These are phyloP conservation scores for Eulemur rufifrons DNA, from an alignment of 2,113 vertebrate species.

Conservation along the genomic window DNA sequence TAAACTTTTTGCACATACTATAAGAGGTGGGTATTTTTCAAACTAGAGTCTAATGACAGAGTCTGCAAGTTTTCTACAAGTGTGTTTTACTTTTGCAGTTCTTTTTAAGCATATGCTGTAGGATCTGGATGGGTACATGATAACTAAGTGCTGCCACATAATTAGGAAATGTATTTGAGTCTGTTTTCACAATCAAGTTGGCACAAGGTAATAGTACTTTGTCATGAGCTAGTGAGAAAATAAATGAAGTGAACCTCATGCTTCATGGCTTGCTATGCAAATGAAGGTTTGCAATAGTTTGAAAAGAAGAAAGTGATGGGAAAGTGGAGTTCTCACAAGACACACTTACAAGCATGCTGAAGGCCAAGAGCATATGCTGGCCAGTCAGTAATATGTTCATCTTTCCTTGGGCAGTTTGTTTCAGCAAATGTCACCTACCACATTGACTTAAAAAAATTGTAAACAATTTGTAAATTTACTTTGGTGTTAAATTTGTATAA, in stretches of 20 bases:
- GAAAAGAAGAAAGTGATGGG: not conserved
- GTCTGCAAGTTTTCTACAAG: not conserved
- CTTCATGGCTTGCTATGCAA: not conserved
- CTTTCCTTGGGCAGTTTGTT: not conserved
- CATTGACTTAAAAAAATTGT: not conserved
- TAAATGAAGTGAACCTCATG: not conserved
- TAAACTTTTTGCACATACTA: not conserved
- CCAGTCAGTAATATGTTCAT: not conserved
- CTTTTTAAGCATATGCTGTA: conserved; percentile 39
- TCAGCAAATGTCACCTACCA: not conserved
- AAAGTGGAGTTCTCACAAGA: not conserved
- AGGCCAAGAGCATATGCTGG: not conserved
- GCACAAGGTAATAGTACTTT: not conserved
- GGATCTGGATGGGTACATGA: not conserved
- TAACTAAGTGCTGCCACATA: not conserved
- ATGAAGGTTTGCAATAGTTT: not conserved
- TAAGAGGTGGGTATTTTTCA: not conserved
- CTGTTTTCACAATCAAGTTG: conserved; percentile 26
- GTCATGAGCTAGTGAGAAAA: not conserved
- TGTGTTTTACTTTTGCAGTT: not conserved
- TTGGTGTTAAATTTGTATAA: conserved; percentile 30
- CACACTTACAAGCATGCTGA: not conserved
- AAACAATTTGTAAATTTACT: conserved; percentile 12
- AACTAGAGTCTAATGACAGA: not conserved
- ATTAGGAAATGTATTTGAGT: not conserved